Base-by-base conservation (phyloP, 1,140 invertebrate genomes). In the Penaeus indicus region DNA sequence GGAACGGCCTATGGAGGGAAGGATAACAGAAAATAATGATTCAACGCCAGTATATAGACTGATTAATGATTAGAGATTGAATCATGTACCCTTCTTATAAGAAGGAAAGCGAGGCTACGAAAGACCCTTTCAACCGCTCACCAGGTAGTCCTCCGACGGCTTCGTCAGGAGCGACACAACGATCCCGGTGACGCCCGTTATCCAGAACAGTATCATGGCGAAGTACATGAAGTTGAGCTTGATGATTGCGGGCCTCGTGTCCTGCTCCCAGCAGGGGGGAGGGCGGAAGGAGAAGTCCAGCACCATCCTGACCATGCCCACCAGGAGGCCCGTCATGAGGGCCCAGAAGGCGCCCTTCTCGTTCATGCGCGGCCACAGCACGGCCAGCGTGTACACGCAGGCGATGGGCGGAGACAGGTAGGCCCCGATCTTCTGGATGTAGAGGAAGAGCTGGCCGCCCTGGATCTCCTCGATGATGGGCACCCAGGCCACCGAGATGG, bases 371-470 rank as follows among this genome's bases (percentile, higher is more conserved):
- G 92, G 92, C 92, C 93, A 94, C 3, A 94, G 85, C 8, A 94
- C 89, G 1, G 93, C 94, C 38, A 94, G 78, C 3, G 94, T 87
- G 90, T 93, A 94, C 18, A 94, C 92, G 63, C 92, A 92, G 13
- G 93, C 93, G 67, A 94, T 93, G 13, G 94, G 94, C 2, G 94
- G 94, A 0, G 94, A 92, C 22, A 94, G 91, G 91, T 94, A 94
- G 47, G 92, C 92, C 25, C 92, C 92, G 13, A 94, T 92, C 54
- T 92, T 92, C 90, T 94, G 93, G n/a, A 94, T 94, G 90, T 94
- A 94, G 27, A 94, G 92, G 90, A 93, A 94, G 0, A 94, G 91
- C 88, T 94, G 93, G n/a, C 93, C 93, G 19, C 94, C 93, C 91
- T 94, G 93, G 81, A 93, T 92, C 67, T 92, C 91, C 85, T 94